Percentiles rank a stretch among this genome's conserved stretches.
Evolutionary conservation across 2,888 invertebrate genomes (phyloP).

Genomic region (Agriopis aurantiaria): DNA sequence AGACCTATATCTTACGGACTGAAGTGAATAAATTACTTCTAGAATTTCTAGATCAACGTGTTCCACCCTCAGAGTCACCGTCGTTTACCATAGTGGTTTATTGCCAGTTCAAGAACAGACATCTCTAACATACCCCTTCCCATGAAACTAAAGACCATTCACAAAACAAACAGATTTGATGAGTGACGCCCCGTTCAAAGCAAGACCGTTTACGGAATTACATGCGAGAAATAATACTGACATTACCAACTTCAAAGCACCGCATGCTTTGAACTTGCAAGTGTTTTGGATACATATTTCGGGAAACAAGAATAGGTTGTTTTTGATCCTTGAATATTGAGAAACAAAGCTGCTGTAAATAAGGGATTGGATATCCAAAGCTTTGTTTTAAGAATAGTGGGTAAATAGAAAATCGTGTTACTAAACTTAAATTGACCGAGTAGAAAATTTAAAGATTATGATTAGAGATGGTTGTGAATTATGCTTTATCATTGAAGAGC

Average conservation of each 20-base stretch:
- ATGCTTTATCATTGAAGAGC: too few species aligned
- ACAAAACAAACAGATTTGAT: constrained; percentile 39
- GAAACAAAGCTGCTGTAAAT: constrained; percentile 33
- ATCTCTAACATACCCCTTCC: background rate
- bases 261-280: constrained; percentile 41
- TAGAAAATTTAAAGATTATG: too few species aligned
- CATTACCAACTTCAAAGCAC: constrained; percentile 40
- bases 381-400: constrained; percentile 10
- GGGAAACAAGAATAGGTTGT: constrained; percentile 40
- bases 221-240: constrained; percentile 13
- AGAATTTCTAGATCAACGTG: too few species aligned
- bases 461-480: too few species aligned
- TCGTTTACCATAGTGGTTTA: too few species aligned
- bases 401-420: constrained; percentile 15
- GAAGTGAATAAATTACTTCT: too few species aligned
- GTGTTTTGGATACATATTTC: constrained; percentile 36
- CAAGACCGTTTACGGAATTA: constrained; percentile 33
- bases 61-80: too few species aligned
- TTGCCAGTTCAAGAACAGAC: background rate
- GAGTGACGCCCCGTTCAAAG: constrained; percentile 42
- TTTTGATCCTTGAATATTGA: constrained; percentile 38
- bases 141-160: constrained; percentile 33
- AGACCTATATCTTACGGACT: too few species aligned
- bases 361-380: constrained; percentile 23
- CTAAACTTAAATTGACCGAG: background rate